These are phyloP conservation scores for Rostratula benghalensis DNA, from an alignment of 2,113 vertebrate species.

Conservation along the genomic window DNA sequence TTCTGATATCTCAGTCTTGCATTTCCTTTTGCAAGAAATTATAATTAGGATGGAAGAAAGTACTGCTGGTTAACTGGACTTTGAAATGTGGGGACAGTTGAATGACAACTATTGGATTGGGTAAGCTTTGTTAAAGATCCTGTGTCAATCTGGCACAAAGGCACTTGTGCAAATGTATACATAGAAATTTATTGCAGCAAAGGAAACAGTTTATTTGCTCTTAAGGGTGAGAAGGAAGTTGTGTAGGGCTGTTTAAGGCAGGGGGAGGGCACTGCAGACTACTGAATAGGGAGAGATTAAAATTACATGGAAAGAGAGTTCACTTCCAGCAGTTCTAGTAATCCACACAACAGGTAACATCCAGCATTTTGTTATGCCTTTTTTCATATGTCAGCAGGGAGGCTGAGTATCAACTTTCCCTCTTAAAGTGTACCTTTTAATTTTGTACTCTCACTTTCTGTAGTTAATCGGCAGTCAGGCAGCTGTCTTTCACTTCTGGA, in stretches of 20 bases:
- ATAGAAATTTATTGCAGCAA: not conserved
- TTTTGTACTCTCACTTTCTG: not conserved
- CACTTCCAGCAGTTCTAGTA: not conserved
- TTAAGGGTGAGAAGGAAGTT: not conserved
- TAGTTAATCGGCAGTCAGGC: not conserved
- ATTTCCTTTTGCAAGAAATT: not conserved
- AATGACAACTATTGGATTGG: not conserved
- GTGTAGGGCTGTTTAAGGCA: not conserved
- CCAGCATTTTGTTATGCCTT: not conserved
- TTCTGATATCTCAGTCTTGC: not conserved
- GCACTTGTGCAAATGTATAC: not conserved
- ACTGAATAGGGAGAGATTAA: not conserved
- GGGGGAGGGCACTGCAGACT: not conserved
- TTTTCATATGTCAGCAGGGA: not conserved
- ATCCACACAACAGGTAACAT: not conserved
- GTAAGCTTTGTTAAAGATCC: not conserved
- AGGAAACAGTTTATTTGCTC: not conserved
- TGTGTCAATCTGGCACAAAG: not conserved
- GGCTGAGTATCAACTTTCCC: not conserved
- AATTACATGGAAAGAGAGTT: not conserved
- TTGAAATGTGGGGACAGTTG: not conserved
- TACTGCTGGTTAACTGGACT: not conserved
- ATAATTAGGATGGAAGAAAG: not conserved
- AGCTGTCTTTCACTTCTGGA: not conserved
- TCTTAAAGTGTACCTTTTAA: not conserved